phyloP scores from a whole-genome alignment of 1,140 invertebrate genomes.

The Mactra quadrangularis region DNA sequence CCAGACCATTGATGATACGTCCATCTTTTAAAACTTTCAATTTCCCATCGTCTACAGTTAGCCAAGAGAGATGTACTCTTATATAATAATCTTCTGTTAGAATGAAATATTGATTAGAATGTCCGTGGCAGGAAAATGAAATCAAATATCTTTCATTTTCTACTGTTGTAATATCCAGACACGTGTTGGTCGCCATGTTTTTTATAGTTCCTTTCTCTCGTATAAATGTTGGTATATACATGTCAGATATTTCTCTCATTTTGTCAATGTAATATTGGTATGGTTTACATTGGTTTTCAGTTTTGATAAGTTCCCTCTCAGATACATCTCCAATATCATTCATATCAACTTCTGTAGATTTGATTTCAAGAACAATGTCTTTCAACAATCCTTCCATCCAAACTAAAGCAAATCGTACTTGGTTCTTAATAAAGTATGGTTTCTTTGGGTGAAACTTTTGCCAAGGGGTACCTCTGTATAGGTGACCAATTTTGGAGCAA shows the following conservation, averaged over 20 bases:
- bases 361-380: slow-evolving; percentile 6
- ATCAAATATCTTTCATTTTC: not conserved
- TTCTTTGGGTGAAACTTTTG: not conserved
- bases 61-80: slow-evolving; percentile 12
- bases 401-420: slow-evolving; percentile 26
- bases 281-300: slow-evolving; percentile 23
- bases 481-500: slow-evolving; percentile 97
- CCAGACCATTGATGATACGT: not conserved
- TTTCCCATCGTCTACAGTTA: not conserved
- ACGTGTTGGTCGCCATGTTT: not conserved
- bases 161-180: not conserved
- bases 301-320: slow-evolving; percentile 10
- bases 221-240: slow-evolving; percentile 3
- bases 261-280: slow-evolving; percentile 26
- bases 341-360: not conserved
- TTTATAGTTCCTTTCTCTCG: not conserved
- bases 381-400: slow-evolving; percentile 29
- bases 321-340: slow-evolving; percentile 1
- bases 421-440: slow-evolving; percentile 20
- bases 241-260: slow-evolving; percentile 16
- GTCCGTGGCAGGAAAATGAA: not conserved
- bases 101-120: slow-evolving; percentile 30
- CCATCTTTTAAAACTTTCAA: not conserved
- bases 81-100: slow-evolving; percentile 26
- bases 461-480: slow-evolving; percentile 22